Evolutionary conservation across 2,797 vertebrate genomes (phyloP), one percentile per base, ranked within the genome.

Genomic region (Microcaecilia unicolor): DNA sequence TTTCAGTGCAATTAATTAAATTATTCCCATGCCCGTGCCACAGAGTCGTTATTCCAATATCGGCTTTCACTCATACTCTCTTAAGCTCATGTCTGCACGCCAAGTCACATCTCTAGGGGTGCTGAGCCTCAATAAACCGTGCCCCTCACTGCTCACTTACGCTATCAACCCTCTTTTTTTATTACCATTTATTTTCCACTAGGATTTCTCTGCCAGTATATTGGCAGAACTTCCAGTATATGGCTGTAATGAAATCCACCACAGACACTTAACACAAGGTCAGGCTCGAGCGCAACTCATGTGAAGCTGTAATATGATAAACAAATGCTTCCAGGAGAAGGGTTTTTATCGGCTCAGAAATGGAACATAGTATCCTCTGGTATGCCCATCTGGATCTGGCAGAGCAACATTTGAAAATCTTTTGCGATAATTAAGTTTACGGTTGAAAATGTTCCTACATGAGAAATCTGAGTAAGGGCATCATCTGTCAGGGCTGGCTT

Each of bases 131-230:
- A 86, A 91, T 92, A 90, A 93, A 86, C 81, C 73, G 58, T 77
- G 82, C 82, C 87, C 76, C 80, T 89, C 86, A 80, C 80, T 67
- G 83, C 86, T 91, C 85, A 78, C 81, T 78, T 51, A 74, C 81
- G 76, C 84, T 75, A 93, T 93, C 88, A 86, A 92, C 90, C 87
- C 91, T 92, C 85, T 90, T 83, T 86, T n/a, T 92, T 95, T 94
- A 96, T 90, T 95, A 87, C 89, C 89, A 89, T 94, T 92, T 90
- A 92, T 93, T 96, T 91, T 91, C 92, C 91, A 90, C 85, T 69
- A 93, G 93, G 92, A 93, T 87, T 94, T 89, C 83, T 74, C 87
- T 92, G 89, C 90, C 90, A 88, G 90, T 89, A 88, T 89, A 93
- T 91, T 94, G 92, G 91, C 91, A 93, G 85, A 80, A 86, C 85